Evolutionary conservation across 2,797 vertebrate genomes (phyloP), one percentile per base, ranked within the genome.

Genomic region (Pantherophis vulpinus): DNA sequence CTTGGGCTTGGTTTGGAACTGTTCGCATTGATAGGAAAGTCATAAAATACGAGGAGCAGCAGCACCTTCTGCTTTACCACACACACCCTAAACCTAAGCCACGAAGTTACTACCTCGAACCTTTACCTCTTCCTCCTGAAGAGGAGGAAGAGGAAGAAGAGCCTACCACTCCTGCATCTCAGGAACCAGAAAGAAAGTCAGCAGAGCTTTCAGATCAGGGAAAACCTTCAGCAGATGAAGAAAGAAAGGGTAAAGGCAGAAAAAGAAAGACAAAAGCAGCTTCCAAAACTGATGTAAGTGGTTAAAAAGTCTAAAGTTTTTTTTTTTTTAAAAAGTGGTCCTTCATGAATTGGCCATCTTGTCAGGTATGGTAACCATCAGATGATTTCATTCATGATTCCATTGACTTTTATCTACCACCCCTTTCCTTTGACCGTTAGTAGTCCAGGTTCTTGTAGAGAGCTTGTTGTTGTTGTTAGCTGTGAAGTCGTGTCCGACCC

Each of bases 1-100:
- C 98, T 59, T 98, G 98, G 98, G 97, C 97, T 23, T 98, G 98
- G 98, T 98, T 98, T 47, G 98, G 98, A 86, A 98, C 98, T 0
- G 97, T 98, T 91, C 97, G 97, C 11, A 95, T 97, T 0, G 97
- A 98, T 90, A 97, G 97, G 66, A 98, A 98, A 60, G 96, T 97
- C 54, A 94, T 97, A 70, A 98, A 97, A 63, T 97, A 98, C 0
- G 98, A 98, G 92, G 98, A 98, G 27, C 97, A 98, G 92, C 97
- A 98, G 20, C 97, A 97, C 51, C 98, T 98, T 32, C 97, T 98
- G 0, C 93, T 98, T 37, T 97, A 97, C 89, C 98, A 98, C 95
- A 97, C 94, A 0, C 98, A 98, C 91, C 95, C 97, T 89, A 97
- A 93, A 88, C 98, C 98, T 92, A 98, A 97, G 93, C 98, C 98